phyloP scores from a whole-genome alignment of 2,888 invertebrate species.

The Lissocephala sabroskyi region DNA sequence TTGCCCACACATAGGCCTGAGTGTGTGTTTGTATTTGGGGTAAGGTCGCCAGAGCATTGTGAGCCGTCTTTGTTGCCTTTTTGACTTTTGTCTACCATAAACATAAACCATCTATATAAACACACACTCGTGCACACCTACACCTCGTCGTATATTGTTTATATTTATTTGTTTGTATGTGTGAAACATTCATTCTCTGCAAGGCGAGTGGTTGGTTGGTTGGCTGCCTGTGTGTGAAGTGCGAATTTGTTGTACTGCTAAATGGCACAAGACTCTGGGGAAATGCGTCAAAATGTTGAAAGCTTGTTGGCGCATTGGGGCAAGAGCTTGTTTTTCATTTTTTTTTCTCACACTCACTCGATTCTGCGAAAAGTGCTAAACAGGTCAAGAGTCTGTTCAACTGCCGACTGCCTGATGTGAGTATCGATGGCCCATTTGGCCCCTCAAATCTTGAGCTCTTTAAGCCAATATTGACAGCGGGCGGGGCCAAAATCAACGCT shows the following conservation, averaged over 20 bases:
- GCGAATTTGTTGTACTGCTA: constrained; percentile 61
- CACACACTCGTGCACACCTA: too few species aligned
- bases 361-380: constrained; percentile 8
- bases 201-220: too few species aligned
- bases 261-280: constrained; percentile 63
- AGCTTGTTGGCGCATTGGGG: constrained; percentile 42
- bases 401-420: too few species aligned
- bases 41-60: constrained; percentile 36
- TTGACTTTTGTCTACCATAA: constrained; percentile 55
- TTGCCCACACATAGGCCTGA: constrained; percentile 23
- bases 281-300: constrained; percentile 59
- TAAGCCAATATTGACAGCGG: constrained; percentile 48
- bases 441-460: too few species aligned
- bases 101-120: too few species aligned
- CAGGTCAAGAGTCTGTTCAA: constrained; percentile 35
- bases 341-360: not conserved
- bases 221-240: constrained; percentile 27
- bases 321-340: too few species aligned
- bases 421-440: too few species aligned
- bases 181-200: too few species aligned
- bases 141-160: constrained; percentile 26
- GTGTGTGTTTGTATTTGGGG: constrained; percentile 34
- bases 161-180: constrained; percentile 6
- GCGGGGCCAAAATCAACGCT: constrained; percentile 8
- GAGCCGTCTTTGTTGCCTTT: constrained; percentile 26